phyloP scores from a whole-genome alignment of 1,140 invertebrate species.

The Bradysia coprophila region DNA sequence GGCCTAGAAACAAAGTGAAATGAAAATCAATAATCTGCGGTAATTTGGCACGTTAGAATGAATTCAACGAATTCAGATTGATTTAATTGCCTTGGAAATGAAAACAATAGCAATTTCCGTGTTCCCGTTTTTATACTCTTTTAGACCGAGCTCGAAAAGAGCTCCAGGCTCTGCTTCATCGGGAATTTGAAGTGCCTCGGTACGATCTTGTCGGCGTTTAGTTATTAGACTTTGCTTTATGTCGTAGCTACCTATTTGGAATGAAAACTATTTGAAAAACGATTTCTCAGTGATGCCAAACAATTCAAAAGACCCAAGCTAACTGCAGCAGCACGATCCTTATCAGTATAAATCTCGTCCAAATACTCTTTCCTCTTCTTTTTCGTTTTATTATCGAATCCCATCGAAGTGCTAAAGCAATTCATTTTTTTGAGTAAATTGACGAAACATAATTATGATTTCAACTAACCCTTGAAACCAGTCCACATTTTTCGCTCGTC shows the following conservation, averaged over 20 bases:
- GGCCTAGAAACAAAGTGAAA: slow-evolving; percentile 42
- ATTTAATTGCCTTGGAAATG: slow-evolving; percentile 50
- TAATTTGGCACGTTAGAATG: neutral
- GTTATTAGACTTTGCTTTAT: slow-evolving; percentile 68
- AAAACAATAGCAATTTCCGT: slow-evolving; percentile 47
- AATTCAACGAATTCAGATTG: too few relatives aligned
- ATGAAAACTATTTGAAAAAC: neutral
- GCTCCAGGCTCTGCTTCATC: slow-evolving; percentile 60
- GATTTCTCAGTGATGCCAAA: neutral
- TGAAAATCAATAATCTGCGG: slow-evolving; percentile 3
- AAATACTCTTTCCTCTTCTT: slow-evolving; percentile 33
- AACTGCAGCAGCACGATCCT: slow-evolving; percentile 73
- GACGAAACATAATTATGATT: too few relatives aligned
- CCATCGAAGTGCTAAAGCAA: neutral
- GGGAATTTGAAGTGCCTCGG: slow-evolving; percentile 47
- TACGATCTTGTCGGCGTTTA: slow-evolving; percentile 59
- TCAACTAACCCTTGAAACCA: too few relatives aligned
- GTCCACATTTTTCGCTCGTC: too few relatives aligned
- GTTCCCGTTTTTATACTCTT: slow-evolving; percentile 52
- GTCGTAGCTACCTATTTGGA: slow-evolving; percentile 28
- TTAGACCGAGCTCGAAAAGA: slow-evolving; percentile 49
- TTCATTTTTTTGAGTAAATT: too few relatives aligned
- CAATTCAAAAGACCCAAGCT: slow-evolving; percentile 26
- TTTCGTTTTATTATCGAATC: slow-evolving; percentile 6
- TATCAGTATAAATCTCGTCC: slow-evolving; percentile 73